Base-by-base conservation (phyloP, 1,140 invertebrate genomes). In the Lepidostoma basale region DNA sequence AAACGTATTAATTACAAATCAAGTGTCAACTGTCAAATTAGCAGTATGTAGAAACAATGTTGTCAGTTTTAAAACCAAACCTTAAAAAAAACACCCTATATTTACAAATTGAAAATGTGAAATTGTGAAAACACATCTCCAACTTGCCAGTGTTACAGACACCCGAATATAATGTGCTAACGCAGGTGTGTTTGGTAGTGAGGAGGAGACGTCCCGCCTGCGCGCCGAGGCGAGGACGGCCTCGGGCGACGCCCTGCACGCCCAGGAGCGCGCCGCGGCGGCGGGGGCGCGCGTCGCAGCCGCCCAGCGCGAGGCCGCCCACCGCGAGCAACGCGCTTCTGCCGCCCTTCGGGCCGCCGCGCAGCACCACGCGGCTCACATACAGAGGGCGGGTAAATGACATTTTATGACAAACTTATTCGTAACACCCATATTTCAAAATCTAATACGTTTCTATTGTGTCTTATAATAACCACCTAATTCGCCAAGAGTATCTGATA, bases 231-330 rank as follows among this genome's bases (percentile, higher is more conserved):
- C 71, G 23, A 23, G 63, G 3, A 28, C 63, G 12, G 71, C 71
- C n/a, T 58, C 67, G 2, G 63, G 67, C 3, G 67, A 58, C 6
- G 71, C 71, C 0, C 63, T 73, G 9, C 33, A 67, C 6, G 71
- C 71, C 9, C 62, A 64, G 40, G 71, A 66, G 10, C 58, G 52
- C 3, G 71, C 71, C 8, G 71, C 71, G 10, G 71, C 62, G 1
- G 71, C 71, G 0, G 71, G 71, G 14, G 67, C 67, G 6, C 36
- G 67, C 5, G 67, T 73, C 0, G 71, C 71, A 0, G 71, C 71
- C 10, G 71, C 71, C 16, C 71, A 73, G 42, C n/a, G 64, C 3
- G 71, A 69, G 56, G 71, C 70, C 16, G 71, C 71, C 28, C 25
- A 39, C 25, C 25, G 67, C 3, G 71, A 73, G 16, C 54, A 68